Conservation (phyloP, 2,113 vertebrate species). For the Zosterops hypoxanthus region DNA sequence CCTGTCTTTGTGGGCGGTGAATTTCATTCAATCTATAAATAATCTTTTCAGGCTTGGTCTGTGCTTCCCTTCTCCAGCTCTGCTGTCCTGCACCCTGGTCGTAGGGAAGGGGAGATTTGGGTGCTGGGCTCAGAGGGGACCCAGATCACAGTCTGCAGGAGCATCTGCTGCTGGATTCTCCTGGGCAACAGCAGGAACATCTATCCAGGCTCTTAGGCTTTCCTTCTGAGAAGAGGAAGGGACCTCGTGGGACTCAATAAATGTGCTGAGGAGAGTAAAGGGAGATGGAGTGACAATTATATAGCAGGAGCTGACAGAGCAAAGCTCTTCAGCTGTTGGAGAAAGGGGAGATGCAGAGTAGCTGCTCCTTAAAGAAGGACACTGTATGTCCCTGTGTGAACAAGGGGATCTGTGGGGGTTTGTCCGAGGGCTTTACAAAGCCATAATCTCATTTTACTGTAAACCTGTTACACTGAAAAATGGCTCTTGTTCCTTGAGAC, state of each 20-base stretch:
- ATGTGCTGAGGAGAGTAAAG: background rate
- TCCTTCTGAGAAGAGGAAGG: background rate
- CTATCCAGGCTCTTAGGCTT: background rate
- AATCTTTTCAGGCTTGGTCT: background rate
- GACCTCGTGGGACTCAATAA: background rate
- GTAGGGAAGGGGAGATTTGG: background rate
- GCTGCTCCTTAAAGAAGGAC: background rate
- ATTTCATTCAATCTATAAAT: constrained; percentile 41
- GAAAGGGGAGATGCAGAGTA: background rate
- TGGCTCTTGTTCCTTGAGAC: constrained; percentile 23
- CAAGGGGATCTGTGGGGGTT: background rate
- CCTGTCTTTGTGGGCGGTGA: background rate
- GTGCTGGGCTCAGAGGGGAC: constrained; percentile 8
- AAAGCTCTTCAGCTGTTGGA: background rate
- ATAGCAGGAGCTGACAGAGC: background rate
- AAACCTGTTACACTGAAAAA: constrained; percentile 53
- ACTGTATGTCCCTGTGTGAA: background rate
- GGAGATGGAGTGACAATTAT: background rate
- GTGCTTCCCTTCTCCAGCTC: background rate
- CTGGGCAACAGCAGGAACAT: background rate
- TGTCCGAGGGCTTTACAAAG: constrained; percentile 39
- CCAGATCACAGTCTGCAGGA: background rate
- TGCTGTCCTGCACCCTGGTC: background rate
- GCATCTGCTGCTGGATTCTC: background rate
- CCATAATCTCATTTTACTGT: constrained; percentile 47